Evolutionary conservation across 2,888 invertebrate species (phyloP).

Genomic region (Slavum lentiscoides): DNA sequence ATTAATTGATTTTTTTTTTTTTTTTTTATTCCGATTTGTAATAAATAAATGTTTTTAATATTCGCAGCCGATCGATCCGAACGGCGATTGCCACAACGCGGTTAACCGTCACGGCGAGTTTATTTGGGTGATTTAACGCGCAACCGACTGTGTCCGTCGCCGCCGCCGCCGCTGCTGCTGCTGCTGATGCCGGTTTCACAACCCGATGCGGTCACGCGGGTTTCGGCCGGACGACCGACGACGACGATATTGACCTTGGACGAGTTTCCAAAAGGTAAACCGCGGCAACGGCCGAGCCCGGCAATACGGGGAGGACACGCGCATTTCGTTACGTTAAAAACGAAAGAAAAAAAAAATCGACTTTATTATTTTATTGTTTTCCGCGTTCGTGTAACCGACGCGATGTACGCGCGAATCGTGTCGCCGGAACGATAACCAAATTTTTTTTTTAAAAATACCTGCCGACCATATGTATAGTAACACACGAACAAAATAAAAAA

Average conservation of each 20-base stretch:
- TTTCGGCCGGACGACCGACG: background rate
- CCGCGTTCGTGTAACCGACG: too few relatives aligned
- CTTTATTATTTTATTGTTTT: too few relatives aligned
- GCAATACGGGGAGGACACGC: background rate
- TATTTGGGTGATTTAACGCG: slow-evolving; percentile 45
- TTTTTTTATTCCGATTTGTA: too few relatives aligned
- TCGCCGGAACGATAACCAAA: too few relatives aligned
- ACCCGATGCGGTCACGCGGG: slow-evolving; percentile 38
- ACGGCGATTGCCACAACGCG: slow-evolving; percentile 20
- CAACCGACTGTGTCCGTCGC: slow-evolving; percentile 18
- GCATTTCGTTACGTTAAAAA: too few relatives aligned
- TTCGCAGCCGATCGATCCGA: background rate
- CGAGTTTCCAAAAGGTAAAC: slow-evolving; percentile 38
- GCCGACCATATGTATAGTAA: too few relatives aligned
- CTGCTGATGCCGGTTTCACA: background rate
- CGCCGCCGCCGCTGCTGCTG: background rate
- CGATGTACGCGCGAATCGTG: too few relatives aligned
- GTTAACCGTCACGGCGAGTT: slow-evolving; percentile 49
- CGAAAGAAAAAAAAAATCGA: too few relatives aligned
- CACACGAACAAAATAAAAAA: too few relatives aligned
- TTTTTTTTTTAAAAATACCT: too few relatives aligned
- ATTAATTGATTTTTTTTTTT: too few relatives aligned
- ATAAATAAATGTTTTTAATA: too few relatives aligned
- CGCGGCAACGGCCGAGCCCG: background rate
- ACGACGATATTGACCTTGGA: slow-evolving; percentile 46